These are phyloP conservation scores for Mallateleia sp. DNA, from an alignment of 2,888 invertebrate genomes.

Conservation along the genomic window DNA sequence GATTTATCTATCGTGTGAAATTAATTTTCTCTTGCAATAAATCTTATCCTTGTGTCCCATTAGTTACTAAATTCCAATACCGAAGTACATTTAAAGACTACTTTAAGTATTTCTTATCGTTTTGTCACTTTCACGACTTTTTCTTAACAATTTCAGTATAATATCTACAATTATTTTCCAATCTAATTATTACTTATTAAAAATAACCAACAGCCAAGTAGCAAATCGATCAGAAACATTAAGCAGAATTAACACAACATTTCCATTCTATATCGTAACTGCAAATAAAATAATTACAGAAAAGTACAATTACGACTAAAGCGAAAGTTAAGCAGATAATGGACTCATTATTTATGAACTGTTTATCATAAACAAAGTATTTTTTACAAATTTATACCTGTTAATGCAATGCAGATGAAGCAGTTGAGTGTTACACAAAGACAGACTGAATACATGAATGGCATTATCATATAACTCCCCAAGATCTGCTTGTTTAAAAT, in stretches of 20 bases:
- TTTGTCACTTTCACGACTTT: conserved; percentile 30
- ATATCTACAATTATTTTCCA: conserved; percentile 37
- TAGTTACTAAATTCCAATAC: conserved; percentile 54
- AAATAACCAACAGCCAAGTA: no score
- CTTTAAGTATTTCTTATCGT: conserved; percentile 19
- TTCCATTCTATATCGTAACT: no score
- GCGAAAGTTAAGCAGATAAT: no score
- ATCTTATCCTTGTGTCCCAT: conserved; percentile 58
- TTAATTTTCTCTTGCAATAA: conserved; percentile 57
- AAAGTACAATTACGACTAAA: no score
- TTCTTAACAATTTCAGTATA: conserved; percentile 33
- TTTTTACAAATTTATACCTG: conserved; percentile 45
- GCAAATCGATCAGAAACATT: no score
- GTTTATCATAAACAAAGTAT: conserved; percentile 48
- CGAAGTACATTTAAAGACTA: conserved; percentile 37
- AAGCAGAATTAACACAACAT: no score
- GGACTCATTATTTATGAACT: no score
- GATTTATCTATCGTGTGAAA: conserved; percentile 56
- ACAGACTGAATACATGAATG: conserved; percentile 56
- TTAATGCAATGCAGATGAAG: conserved; percentile 37
- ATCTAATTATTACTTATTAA: no score
- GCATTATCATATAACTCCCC: conserved; percentile 34
- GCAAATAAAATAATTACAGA: no score
- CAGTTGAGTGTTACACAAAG: conserved; percentile 40
- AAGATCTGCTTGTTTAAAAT: conserved; percentile 35